Evolutionary conservation across 2,888 invertebrate species (phyloP), one percentile per base, ranked within the genome.

Genomic region (Mimas tiliae): DNA sequence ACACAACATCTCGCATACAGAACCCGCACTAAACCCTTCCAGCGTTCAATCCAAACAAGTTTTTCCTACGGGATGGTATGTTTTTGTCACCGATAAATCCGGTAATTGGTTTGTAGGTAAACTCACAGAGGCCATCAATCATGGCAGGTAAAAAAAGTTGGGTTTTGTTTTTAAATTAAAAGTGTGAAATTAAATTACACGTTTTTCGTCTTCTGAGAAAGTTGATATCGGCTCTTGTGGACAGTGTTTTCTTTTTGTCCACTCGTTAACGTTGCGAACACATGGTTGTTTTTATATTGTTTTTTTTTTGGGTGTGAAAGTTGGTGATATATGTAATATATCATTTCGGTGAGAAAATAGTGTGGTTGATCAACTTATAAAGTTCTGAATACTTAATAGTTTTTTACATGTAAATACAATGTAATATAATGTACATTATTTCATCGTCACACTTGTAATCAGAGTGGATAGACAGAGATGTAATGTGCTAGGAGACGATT

Each of bases 71-170:
- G 48, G 42, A 58, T 58, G 55, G 55, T 16, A 58, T 42, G 74
- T 78, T 78, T 78, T 79, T 78, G 71, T 75, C 67, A 68, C 64
- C 47, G 63, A 71, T 68, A 68, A 71, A 77, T 76, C 72, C 73
- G 63, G 65, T 79, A 78, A 81, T 81, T 80, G 75, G 74, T 74
- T 70, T 71, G 75, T 75, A 77, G 75, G 76, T 77, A 76, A 74
- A 72, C 67, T 68, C 64, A 64, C 65, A 64, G 65, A 55, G 50
- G 52, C 71, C 75, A 81, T 81, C 78, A 78, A 81, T 81, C 80
- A 81, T 69, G 33, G 48, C 0, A 0, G 19, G 50, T 62, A 55
- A 63, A 73, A 77, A 80, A 76, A 78, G 38, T 68, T 67, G 53
- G 45, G 70, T 67, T 77, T 76, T 74, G 72, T 76, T 73, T 71